Evolutionary conservation across 2,888 invertebrate genomes (phyloP), one percentile per base, ranked within the genome.

Genomic region (Achlya flavicornis): DNA sequence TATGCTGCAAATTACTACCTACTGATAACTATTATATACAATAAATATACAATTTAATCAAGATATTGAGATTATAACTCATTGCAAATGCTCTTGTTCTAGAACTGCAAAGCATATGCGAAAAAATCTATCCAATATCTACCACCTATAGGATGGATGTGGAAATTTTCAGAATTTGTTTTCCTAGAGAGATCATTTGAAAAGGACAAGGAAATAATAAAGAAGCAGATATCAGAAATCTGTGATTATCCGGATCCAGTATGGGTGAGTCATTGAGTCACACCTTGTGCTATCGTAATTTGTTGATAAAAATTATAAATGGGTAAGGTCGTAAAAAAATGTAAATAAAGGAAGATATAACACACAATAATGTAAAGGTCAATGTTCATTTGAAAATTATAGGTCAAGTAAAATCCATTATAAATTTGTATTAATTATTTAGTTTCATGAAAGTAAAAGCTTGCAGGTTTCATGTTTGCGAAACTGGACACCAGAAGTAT

Each of bases 141-240:
- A 71, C 99, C 99, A 35, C 96, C 98, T 11, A 95, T 99, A 75
- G 99, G 99, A 46, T 99, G 99, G 99, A 97, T 97, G 79, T 99
- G 98, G 98, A 97, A 98, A 92, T 98, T 98, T 87, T 97, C 97
- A 0, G 99, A 99, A 87, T 97, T 97, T 90, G 97, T 99, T 68
- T 99, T 99, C 91, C 94, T 99, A 65, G 98, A 98, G 86, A 95
- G 99, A 75, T 97, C 97, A 72, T 98, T 97, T 94, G 97, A 98
- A 63, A 97, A 98, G 88, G 99, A 99, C 89, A 97, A 96, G 85
- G 95, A 96, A 80, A 96, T 96, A 67, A 97, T 99, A 76, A 95
- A 96, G 70, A 92, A 92, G 57, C 98, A 98, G 90, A 95, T 99
- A 67, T 95, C 95, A 70, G 96, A 97, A 88, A 94, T 99, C 59